Evolutionary conservation across 2,888 invertebrate genomes (phyloP).

Genomic region (Yponomeuta evonymella): DNA sequence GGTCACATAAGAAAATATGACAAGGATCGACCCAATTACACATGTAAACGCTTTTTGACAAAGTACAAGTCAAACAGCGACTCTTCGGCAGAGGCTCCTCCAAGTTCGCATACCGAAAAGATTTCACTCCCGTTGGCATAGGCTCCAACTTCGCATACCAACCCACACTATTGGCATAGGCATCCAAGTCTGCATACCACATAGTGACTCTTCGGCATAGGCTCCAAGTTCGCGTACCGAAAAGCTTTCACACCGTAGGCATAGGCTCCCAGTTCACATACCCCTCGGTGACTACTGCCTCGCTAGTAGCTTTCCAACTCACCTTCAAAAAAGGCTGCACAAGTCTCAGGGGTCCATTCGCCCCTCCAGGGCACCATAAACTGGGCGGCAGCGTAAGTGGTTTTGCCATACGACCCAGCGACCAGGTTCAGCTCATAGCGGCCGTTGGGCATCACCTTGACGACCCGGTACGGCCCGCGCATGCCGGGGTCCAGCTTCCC

Average conservation of each 20-base stretch:
- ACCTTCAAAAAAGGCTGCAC: conserved; percentile 12
- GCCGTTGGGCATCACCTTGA: conserved; percentile 16
- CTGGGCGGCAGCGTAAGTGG: conserved; percentile 21
- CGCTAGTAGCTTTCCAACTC: not conserved
- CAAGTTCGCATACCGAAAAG: no score
- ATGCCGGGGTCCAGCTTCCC: conserved; percentile 20
- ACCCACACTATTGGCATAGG: not conserved
- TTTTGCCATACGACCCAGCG: conserved; percentile 18
- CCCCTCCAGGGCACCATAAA: conserved; percentile 25
- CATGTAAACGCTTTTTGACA: no score
- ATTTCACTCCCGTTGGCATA: not conserved
- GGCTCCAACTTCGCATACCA: conserved; percentile 1
- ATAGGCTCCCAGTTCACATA: not conserved
- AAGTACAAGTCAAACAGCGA: no score
- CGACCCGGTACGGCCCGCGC: conserved; percentile 20
- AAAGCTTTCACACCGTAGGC: not conserved
- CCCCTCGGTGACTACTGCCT: not conserved
- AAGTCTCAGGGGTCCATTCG: conserved; percentile 17
- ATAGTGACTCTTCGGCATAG: conserved; percentile 4
- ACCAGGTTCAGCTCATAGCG: conserved; percentile 20
- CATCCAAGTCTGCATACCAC: not conserved
- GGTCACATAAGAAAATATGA: no score
- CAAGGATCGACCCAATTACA: no score
- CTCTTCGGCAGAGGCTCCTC: no score
- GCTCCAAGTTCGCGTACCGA: not conserved